Base-by-base conservation (phyloP, 2,888 invertebrate genomes). In the Capitulum mitella region DNA sequence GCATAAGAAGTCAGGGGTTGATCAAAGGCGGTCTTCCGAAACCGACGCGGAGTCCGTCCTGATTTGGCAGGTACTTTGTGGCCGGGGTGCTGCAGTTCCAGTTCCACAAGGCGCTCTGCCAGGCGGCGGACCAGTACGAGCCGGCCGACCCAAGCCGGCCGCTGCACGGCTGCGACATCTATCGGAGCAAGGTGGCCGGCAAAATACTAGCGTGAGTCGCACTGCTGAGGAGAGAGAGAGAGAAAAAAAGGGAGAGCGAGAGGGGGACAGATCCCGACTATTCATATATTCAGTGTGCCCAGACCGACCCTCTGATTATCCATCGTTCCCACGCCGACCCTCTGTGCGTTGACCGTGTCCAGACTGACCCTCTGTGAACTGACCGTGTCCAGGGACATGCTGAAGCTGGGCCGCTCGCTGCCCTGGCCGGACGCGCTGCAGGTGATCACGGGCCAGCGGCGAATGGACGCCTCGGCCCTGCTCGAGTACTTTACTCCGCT, bases 51-150 rank as follows among this genome's bases (percentile, higher is more conserved):
- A n/a, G n/a, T n/a, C n/a, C n/a, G n/a, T n/a, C n/a, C n/a, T n/a
- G n/a, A n/a, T n/a, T n/a, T n/a, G n/a, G 79, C 90, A 95, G 97
- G 87, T 97, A 97, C 87, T 97, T 96, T 87, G 93, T 97, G 82
- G 93, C 93, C 84, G 93, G 93, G 10, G 89, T 97, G 16, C 89
- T 97, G n/a, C 97, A 97, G 88, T 97, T 97, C 89, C 97, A 97
- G 87, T 91, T 97, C 79, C 93, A 95, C 87, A 89, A 93, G 48
- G 90, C 94, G 0, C 87, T 97, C 82, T 97, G 97, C 83, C 76
- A 81, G 76, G 78, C 79, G 0, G 92, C 96, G 1, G 92, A 92
- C 0, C 93, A 95, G 86, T 93, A 92, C 86, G 91, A 91, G 81
- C 91, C 91, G 0, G 89, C 90, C 0, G 92, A 94, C 85, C 88